Evolutionary conservation across 92 coral and sea anemone genomes (phyloP).

Genomic region (Hydrozoanthus gracilis): DNA sequence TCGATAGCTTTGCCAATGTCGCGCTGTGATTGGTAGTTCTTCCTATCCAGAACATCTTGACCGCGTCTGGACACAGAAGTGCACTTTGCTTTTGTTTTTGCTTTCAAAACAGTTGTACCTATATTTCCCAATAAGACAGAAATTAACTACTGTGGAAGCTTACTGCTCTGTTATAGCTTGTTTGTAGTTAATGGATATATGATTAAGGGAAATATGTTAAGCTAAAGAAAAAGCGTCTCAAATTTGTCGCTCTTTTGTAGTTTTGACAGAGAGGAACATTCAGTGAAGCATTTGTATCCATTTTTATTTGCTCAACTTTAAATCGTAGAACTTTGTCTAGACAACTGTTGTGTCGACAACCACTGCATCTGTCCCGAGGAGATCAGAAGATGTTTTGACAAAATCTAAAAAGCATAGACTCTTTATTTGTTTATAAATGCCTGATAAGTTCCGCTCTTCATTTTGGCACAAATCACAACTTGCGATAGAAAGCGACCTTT

Average conservation of each 20-base stretch:
- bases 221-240: background rate
- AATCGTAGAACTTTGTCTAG: constrained; percentile 3
- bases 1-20: constrained; percentile 4
- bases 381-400: background rate
- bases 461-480: constrained; percentile 39
- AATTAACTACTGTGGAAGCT: background rate
- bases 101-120: background rate
- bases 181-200: too few relatives aligned
- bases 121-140: background rate
- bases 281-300: background rate
- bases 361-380: constrained; percentile 26
- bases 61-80: constrained; percentile 14
- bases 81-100: background rate
- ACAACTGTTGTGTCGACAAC: background rate
- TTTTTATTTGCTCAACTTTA: background rate
- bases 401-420: constrained; percentile 6
- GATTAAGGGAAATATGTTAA: too few relatives aligned
- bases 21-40: constrained; percentile 25
- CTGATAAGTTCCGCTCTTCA: constrained; percentile 35
- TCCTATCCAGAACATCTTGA: constrained; percentile 43
- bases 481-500: constrained; percentile 50
- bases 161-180: too few relatives aligned
- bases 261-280: background rate
- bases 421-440: constrained; percentile 43
- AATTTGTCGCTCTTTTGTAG: background rate